A percentile compares a stretch with the other conserved stretches of the same genome.
Conservation (phyloP, 2,113 vertebrate species). For the Cavia porcellus region DNA sequence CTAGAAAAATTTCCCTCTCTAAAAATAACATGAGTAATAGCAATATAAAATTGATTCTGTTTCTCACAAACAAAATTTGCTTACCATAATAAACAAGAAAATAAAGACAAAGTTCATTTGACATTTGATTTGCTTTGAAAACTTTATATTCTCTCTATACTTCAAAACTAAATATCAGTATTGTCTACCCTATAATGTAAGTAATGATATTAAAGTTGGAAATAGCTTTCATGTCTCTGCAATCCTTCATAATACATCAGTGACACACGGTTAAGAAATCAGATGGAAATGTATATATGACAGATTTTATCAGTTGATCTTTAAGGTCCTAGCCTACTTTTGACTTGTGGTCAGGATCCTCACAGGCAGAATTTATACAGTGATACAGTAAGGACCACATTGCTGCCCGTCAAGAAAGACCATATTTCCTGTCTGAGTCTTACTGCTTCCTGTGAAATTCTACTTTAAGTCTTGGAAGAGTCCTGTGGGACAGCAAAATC, state of each 20-base stretch:
- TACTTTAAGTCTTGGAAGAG: not conserved
- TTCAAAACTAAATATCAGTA: not conserved
- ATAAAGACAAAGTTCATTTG: not conserved
- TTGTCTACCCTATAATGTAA: not conserved
- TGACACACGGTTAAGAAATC: constrained; percentile 40
- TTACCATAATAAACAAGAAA: not conserved
- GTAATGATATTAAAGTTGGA: constrained; percentile 67
- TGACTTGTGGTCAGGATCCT: not conserved
- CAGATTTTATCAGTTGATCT: not conserved
- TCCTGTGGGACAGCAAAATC: not conserved
- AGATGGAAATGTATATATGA: not conserved
- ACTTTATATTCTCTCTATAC: not conserved
- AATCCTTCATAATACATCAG: not conserved
- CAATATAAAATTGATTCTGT: too few relatives aligned
- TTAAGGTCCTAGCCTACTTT: not conserved
- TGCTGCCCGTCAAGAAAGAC: not conserved
- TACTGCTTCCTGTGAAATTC: not conserved
- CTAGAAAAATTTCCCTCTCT: not conserved
- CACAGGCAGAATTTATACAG: not conserved
- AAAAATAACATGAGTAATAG: too few relatives aligned
- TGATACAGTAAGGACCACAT: accelerated
- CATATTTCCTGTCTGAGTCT: not conserved
- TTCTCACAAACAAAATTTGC: too few relatives aligned
- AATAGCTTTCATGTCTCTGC: constrained; percentile 31
- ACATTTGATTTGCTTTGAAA: constrained; percentile 14